Percentiles rank a stretch among this genome's conserved stretches.
Conservation (phyloP, 1,140 invertebrate genomes). For the Drosophila rufa region DNA sequence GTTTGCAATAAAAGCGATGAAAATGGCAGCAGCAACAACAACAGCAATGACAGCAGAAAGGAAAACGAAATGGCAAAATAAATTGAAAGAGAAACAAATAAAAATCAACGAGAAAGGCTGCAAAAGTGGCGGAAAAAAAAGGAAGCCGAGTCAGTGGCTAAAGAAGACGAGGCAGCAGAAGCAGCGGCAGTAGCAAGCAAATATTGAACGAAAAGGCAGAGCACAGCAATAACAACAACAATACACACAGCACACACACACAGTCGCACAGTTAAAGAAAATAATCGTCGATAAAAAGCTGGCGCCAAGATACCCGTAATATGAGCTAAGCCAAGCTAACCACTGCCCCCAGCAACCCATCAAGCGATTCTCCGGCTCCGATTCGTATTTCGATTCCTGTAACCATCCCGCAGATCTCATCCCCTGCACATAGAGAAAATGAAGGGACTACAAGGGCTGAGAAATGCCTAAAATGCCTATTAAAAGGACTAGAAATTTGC, state of each 20-base stretch:
- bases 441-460: neutral
- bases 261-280: slow-evolving; percentile 64
- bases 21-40: slow-evolving; percentile 76
- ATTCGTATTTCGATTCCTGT: slow-evolving; percentile 24
- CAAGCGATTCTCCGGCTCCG: slow-evolving; percentile 26
- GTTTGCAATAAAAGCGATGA: slow-evolving; percentile 83
- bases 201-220: slow-evolving; percentile 80
- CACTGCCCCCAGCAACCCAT: slow-evolving; percentile 66
- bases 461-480: neutral
- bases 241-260: slow-evolving; percentile 29
- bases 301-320: slow-evolving; percentile 83
- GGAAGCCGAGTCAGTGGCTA: slow-evolving; percentile 54
- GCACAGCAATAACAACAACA: slow-evolving; percentile 48
- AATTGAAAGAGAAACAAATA: slow-evolving; percentile 84
- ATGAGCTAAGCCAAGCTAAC: slow-evolving; percentile 83
- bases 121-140: slow-evolving; percentile 80
- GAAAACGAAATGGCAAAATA: slow-evolving; percentile 83
- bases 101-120: slow-evolving; percentile 83
- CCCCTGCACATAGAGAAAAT: neutral
- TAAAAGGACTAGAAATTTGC: neutral
- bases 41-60: slow-evolving; percentile 82
- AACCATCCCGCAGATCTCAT: slow-evolving; percentile 11
- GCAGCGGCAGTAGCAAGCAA: slow-evolving; percentile 63
- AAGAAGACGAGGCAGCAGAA: slow-evolving; percentile 38
- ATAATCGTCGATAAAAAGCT: slow-evolving; percentile 83